Conservation (phyloP, 92 coral and sea anemone genomes). For the Parazoanthus atlanticus region DNA sequence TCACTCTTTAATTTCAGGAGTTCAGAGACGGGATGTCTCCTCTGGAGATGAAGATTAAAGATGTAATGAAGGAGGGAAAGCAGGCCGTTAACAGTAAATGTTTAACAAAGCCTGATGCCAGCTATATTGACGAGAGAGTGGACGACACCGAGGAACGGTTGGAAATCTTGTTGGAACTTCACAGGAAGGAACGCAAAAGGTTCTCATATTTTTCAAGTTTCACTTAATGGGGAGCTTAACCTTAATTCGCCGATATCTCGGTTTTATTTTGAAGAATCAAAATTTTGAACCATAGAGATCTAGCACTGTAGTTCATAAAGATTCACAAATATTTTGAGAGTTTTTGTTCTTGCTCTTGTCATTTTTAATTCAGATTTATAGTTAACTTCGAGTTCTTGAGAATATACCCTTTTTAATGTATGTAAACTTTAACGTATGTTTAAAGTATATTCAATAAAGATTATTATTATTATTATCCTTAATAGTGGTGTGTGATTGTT, state of each 20-base stretch:
- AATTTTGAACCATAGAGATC: too few species aligned
- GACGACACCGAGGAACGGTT: constrained; percentile 2
- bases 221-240: not conserved
- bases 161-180: constrained; percentile 13
- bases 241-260: not conserved
- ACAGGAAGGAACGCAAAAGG: constrained; percentile 25
- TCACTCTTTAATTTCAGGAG: not conserved
- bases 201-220: not conserved
- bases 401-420: too few species aligned
- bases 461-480: not conserved
- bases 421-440: too few species aligned
- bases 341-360: too few species aligned
- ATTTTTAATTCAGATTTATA: too few species aligned
- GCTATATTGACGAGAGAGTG: constrained; percentile 26
- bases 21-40: constrained; percentile 26
- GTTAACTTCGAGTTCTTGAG: too few species aligned
- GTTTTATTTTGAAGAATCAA: too few species aligned
- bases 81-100: constrained; percentile 1
- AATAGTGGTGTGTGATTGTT: not conserved
- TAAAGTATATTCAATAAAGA: too few species aligned
- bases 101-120: constrained; percentile 13
- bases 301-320: too few species aligned
- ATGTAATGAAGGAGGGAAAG: constrained; percentile 12
- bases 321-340: too few species aligned
- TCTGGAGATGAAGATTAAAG: not conserved